Conservation (phyloP, 2,797 vertebrate species). For the Gouania willdenowi region DNA sequence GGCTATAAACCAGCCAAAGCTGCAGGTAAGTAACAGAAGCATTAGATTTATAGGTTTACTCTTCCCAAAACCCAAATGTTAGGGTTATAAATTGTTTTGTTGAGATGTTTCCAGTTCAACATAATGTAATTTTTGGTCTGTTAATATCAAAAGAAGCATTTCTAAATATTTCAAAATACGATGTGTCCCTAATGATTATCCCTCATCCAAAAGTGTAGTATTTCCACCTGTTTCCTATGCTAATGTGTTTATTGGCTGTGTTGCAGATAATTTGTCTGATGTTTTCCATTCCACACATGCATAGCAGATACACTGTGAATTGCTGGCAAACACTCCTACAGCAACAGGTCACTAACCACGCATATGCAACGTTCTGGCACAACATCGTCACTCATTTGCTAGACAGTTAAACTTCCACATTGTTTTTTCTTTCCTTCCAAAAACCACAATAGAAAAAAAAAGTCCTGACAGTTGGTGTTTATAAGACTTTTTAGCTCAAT, state of each 20-base stretch:
- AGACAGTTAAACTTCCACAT: too few species aligned
- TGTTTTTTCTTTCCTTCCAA: too few species aligned
- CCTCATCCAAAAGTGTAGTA: too few species aligned
- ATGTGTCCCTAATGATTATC: too few species aligned
- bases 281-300: slow-evolving; percentile 34
- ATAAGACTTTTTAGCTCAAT: too few species aligned
- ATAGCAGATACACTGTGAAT: slow-evolving; percentile 16
- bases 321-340: background rate
- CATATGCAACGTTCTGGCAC: slow-evolving; percentile 7
- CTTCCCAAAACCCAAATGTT: slow-evolving; percentile 1
- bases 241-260: background rate
- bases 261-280: slow-evolving; percentile 15
- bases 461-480: too few species aligned
- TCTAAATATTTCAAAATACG: too few species aligned
- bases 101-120: too few species aligned
- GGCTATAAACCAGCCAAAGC: slow-evolving; percentile 78
- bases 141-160: too few species aligned
- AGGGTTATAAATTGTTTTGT: too few species aligned
- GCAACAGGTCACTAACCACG: slow-evolving; percentile 3
- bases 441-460: too few species aligned
- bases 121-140: too few species aligned
- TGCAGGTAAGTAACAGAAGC: slow-evolving; percentile 61
- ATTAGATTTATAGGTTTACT: slow-evolving; percentile 13
- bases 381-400: slow-evolving; percentile 15
- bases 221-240: background rate